Percentiles rank a stretch among this genome's conserved stretches.
phyloP scores from a whole-genome alignment of 2,797 vertebrate genomes.

The Tarsius wallacei region DNA sequence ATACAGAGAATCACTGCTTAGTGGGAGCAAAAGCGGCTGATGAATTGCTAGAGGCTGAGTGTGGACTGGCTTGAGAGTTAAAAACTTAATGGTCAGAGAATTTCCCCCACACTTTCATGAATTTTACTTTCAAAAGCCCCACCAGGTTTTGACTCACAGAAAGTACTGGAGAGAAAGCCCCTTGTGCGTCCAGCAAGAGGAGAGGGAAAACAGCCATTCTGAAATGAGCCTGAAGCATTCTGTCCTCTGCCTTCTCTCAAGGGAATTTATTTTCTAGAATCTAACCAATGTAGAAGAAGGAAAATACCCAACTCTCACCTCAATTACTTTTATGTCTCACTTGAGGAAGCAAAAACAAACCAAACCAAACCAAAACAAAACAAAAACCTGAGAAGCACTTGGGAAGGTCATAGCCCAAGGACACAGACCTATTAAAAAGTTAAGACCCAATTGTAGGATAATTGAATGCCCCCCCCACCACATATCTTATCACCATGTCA shows the following conservation, averaged over 20 bases:
- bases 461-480: background rate
- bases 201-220: background rate
- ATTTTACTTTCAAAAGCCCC: background rate
- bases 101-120: background rate
- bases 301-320: background rate
- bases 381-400: background rate
- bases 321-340: background rate
- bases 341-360: background rate
- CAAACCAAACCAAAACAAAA: background rate
- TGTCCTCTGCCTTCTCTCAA: background rate
- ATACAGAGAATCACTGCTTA: background rate
- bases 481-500: background rate
- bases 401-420: background rate
- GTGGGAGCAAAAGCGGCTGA: background rate
- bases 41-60: background rate
- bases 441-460: background rate
- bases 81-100: background rate
- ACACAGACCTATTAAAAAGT: background rate
- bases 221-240: background rate
- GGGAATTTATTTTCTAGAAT: background rate
- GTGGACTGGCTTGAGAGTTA: background rate
- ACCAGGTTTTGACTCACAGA: background rate
- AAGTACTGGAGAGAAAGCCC: background rate
- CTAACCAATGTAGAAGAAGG: background rate
- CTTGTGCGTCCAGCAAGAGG: background rate